These are phyloP conservation scores for Micropterix aruncella DNA, from an alignment of 2,888 invertebrate genomes.

Conservation along the genomic window DNA sequence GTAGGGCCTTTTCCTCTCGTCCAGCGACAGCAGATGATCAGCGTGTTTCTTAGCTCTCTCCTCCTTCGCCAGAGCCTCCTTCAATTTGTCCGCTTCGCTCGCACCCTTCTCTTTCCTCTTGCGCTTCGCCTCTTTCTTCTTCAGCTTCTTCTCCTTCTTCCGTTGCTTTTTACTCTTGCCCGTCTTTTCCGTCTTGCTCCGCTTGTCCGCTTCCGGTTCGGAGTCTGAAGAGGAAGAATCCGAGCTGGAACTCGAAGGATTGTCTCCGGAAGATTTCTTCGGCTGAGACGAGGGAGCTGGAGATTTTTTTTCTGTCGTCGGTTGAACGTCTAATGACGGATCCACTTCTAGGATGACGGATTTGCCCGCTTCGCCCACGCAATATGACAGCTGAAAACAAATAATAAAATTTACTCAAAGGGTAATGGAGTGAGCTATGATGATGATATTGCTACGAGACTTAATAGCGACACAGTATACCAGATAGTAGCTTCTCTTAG, in stretches of 20 bases:
- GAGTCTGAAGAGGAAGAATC: conserved; percentile 23
- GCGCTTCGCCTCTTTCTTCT: conserved; percentile 28
- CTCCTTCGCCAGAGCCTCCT: conserved; percentile 51
- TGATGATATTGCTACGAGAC: no score
- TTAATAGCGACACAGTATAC: no score
- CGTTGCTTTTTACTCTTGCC: conserved; percentile 39
- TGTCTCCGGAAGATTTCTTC: conserved; percentile 1
- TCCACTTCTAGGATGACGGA: conserved; percentile 24
- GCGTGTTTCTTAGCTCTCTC: conserved; percentile 45
- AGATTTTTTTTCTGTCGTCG: not conserved
- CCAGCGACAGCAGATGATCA: conserved; percentile 49
- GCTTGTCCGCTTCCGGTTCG: conserved; percentile 24
- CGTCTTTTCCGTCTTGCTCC: conserved; percentile 31
- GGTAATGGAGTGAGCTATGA: no score
- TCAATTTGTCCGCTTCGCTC: conserved; percentile 37
- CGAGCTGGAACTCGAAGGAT: conserved; percentile 17
- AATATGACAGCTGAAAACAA: conserved; percentile 63
- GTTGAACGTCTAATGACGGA: not conserved
- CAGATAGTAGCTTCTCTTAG: no score
- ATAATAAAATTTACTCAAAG: conserved; percentile 7
- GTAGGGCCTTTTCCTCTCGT: conserved; percentile 86
- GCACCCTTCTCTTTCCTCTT: conserved; percentile 34
- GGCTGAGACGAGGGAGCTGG: not conserved
- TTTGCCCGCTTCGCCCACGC: conserved; percentile 58
- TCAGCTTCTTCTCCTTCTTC: conserved; percentile 18